phyloP scores from a whole-genome alignment of 2,797 vertebrate genomes.

The Simalia tracyae region DNA sequence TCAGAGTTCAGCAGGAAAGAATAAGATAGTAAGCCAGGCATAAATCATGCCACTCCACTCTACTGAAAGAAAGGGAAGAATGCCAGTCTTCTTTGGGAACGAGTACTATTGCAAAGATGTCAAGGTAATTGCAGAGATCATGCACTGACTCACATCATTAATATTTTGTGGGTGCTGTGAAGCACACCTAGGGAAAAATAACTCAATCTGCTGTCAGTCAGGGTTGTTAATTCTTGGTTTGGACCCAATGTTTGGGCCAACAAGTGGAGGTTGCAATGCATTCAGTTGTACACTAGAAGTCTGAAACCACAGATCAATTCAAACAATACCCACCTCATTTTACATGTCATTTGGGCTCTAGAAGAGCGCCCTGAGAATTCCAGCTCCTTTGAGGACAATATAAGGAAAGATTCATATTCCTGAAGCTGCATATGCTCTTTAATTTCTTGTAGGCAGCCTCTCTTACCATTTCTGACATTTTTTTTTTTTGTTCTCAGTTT shows the following conservation, averaged over 20 bases:
- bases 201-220: neutral
- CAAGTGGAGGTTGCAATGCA: neutral
- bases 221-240: neutral
- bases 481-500: neutral
- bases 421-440: conserved; percentile 4
- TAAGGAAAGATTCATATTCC: conserved; percentile 3
- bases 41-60: conserved; percentile 18
- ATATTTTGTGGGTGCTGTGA: neutral
- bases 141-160: neutral
- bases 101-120: conserved; percentile 23
- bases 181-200: neutral
- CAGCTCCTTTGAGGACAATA: conserved; percentile 3
- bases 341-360: conserved; percentile 15
- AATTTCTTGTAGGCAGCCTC: conserved; percentile 17
- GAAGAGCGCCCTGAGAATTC: conserved; percentile 15
- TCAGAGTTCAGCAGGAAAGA: conserved; percentile 28
- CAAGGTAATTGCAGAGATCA: neutral
- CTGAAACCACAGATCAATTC: neutral
- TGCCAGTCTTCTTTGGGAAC: conserved; percentile 5
- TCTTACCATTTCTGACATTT: neutral
- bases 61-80: neutral
- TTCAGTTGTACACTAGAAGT: neutral
- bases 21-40: conserved; percentile 20
- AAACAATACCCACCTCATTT: conserved; percentile 12
- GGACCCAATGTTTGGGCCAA: neutral